These are phyloP conservation scores for Phyllotreta cruciferae DNA, from an alignment of 2,888 invertebrate species.

Conservation along the genomic window DNA sequence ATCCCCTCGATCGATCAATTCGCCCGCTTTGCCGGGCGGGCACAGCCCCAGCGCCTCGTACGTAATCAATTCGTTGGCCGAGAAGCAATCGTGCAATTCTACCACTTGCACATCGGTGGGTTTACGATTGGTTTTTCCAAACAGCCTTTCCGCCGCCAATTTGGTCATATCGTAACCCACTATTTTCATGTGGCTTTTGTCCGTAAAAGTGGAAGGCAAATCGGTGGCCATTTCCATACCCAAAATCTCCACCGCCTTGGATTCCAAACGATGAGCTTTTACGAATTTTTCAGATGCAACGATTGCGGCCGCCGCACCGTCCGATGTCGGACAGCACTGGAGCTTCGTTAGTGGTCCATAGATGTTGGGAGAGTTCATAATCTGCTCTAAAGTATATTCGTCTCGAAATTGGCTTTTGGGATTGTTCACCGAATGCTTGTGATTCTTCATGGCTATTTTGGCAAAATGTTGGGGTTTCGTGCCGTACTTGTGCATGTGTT, in stretches of 20 bases:
- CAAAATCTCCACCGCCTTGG: conserved; percentile 91
- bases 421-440: conserved; percentile 95
- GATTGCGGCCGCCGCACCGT: conserved; percentile 95
- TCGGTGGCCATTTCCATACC: conserved; percentile 98
- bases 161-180: conserved; percentile 95
- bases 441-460: conserved; percentile 98
- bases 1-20: conserved; percentile 90
- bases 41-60: conserved; percentile 97
- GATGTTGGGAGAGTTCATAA: conserved; percentile 85
- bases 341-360: conserved; percentile 93
- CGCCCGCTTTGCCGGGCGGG: conserved; percentile 86
- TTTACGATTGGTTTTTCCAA: conserved; percentile 74
- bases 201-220: conserved; percentile 81
- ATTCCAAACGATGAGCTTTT: conserved; percentile 78
- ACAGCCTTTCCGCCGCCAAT: conserved; percentile 78
- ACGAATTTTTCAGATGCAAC: conserved; percentile 93
- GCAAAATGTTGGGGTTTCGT: conserved; percentile 93
- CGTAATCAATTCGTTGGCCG: conserved; percentile 94
- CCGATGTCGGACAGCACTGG: conserved; percentile 98
- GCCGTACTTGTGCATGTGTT: conserved; percentile 96
- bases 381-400: conserved; percentile 90
- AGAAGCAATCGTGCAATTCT: conserved; percentile 98
- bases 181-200: conserved; percentile 80
- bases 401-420: conserved; percentile 95
- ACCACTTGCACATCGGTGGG: conserved; percentile 90